These are phyloP conservation scores for Chlorops oryzae DNA, from an alignment of 1,140 invertebrate species.

Conservation along the genomic window DNA sequence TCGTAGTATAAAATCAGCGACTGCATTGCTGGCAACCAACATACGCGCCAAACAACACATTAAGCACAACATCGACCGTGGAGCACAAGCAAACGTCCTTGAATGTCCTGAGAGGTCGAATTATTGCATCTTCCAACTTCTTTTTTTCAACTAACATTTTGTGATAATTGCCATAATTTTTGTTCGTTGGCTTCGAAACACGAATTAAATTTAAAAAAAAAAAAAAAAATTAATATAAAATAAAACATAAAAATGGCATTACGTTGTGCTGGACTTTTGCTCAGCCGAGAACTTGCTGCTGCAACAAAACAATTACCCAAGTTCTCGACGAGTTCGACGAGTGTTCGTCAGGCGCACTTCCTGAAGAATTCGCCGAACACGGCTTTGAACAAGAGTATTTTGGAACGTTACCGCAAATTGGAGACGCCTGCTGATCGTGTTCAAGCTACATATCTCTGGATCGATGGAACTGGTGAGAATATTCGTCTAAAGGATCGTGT, in stretches of 20 bases:
- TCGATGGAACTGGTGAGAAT: conserved; percentile 86
- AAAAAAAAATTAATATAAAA: conserved; percentile 8
- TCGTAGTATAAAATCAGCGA: too few species aligned
- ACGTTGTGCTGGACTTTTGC: conserved; percentile 41
- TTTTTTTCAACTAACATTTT: too few species aligned
- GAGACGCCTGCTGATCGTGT: conserved; percentile 65
- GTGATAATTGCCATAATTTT: too few species aligned
- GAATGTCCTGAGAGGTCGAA: too few species aligned
- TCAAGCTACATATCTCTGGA: conserved; percentile 88
- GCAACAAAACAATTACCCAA: conserved; percentile 25
- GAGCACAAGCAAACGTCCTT: too few species aligned
- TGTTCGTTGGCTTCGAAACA: too few species aligned
- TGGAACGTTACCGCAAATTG: conserved; percentile 64
- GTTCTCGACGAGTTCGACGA: conserved; percentile 18
- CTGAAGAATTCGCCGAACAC: conserved; percentile 63
- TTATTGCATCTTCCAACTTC: too few species aligned
- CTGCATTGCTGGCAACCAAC: too few species aligned
- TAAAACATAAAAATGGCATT: conserved; percentile 34
- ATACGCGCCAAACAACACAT: too few species aligned
- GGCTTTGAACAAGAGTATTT: conserved; percentile 64
- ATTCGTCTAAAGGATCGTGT: conserved; percentile 82
- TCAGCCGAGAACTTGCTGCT: conserved; percentile 34
- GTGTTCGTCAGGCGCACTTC: conserved; percentile 23
- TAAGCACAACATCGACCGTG: too few species aligned
- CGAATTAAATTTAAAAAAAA: too few species aligned